A percentile compares a stretch with the other conserved stretches of the same genome.
Conservation (phyloP, 1,140 invertebrate genomes). For the Mya arenaria region DNA sequence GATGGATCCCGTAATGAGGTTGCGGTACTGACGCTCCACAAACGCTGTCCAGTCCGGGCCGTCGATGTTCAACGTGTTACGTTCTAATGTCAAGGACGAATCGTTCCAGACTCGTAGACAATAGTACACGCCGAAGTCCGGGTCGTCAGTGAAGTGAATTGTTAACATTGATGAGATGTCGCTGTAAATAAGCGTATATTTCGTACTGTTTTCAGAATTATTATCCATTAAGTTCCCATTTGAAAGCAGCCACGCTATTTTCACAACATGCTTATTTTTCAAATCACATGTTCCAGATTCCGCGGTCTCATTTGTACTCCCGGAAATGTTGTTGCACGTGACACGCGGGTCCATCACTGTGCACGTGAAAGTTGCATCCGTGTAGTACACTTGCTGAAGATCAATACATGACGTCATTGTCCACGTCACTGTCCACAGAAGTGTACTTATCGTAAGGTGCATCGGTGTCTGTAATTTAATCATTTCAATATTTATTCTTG, state of each 20-base stretch:
- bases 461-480: too few species aligned
- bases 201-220: neutral
- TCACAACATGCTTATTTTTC: too few species aligned
- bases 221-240: neutral
- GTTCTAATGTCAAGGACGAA: conserved; percentile 20
- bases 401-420: too few species aligned
- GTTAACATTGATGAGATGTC: conserved; percentile 35
- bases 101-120: conserved; percentile 62
- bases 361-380: neutral
- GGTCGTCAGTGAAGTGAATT: conserved; percentile 60
- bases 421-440: too few species aligned
- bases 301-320: neutral
- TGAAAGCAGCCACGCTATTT: conserved; percentile 8
- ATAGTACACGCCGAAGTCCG: conserved; percentile 73
- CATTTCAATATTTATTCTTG: too few species aligned
- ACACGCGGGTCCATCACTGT: neutral
- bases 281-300: too few species aligned
- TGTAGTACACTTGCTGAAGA: conserved; percentile 4
- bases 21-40: conserved; percentile 62
- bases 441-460: too few species aligned
- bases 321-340: neutral
- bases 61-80: conserved; percentile 71
- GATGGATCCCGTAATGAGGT: conserved; percentile 68
- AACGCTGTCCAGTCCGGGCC: conserved; percentile 70
- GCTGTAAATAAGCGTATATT: neutral